These are phyloP conservation scores for Drosophila pandora DNA, from an alignment of 1,140 invertebrate genomes.

Conservation along the genomic window DNA sequence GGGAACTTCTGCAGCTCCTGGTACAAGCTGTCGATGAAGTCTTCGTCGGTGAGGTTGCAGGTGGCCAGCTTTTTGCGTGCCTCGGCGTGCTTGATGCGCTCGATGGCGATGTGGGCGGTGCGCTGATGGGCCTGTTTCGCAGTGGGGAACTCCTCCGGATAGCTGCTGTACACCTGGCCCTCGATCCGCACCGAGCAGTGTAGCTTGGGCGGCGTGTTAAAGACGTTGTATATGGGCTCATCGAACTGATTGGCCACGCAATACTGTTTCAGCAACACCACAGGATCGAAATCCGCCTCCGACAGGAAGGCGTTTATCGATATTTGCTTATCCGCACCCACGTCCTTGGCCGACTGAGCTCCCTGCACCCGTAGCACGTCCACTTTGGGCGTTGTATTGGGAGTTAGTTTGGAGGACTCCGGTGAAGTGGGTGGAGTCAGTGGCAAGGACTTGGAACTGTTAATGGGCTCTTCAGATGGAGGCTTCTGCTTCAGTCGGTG, in stretches of 20 bases:
- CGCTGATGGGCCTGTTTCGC: constrained; percentile 44
- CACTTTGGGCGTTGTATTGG: background rate
- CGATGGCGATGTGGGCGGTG: constrained; percentile 61
- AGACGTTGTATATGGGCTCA: constrained; percentile 47
- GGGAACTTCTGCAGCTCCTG: constrained; percentile 62
- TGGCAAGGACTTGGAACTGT: background rate
- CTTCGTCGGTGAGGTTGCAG: constrained; percentile 49
- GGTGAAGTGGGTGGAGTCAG: constrained; percentile 62
- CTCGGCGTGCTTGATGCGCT: constrained; percentile 61
- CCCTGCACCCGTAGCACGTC: constrained; percentile 4
- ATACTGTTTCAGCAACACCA: constrained; percentile 51
- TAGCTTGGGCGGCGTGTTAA: constrained; percentile 18
- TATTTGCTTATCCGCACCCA: background rate
- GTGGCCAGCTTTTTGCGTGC: constrained; percentile 38
- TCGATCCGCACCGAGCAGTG: constrained; percentile 67
- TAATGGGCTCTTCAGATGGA: background rate
- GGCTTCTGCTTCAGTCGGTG: constrained; percentile 53
- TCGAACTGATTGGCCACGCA: constrained; percentile 47
- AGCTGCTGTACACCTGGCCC: constrained; percentile 61
- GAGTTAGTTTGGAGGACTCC: constrained; percentile 11
- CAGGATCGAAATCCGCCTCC: constrained; percentile 40
- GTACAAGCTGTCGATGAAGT: constrained; percentile 66
- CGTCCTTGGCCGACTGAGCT: background rate
- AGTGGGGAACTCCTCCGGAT: constrained; percentile 63
- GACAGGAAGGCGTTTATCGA: constrained; percentile 10